These are phyloP conservation scores for Enoplosus armatus DNA, from an alignment of 2,797 vertebrate genomes.

Conservation along the genomic window DNA sequence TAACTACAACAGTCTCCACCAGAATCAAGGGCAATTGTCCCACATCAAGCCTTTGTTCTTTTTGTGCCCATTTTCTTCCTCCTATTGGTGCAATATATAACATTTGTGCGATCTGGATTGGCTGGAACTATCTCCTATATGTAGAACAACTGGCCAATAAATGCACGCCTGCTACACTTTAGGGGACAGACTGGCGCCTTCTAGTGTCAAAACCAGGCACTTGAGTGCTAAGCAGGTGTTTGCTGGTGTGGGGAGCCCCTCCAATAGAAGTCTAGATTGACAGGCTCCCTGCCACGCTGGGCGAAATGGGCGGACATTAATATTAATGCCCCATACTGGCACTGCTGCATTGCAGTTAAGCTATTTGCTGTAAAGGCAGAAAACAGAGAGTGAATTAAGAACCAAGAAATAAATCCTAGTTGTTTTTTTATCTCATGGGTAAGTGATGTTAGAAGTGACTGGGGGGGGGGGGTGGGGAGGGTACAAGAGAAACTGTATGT, in stretches of 20 bases:
- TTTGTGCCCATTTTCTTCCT: slow-evolving; percentile 38
- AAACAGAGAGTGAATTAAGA: slow-evolving; percentile 66
- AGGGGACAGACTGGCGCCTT: slow-evolving; percentile 53
- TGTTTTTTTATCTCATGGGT: slow-evolving; percentile 47
- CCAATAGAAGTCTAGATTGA: slow-evolving; percentile 74
- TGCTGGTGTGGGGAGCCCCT: slow-evolving; percentile 54
- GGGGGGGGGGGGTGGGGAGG: slow-evolving; percentile 14
- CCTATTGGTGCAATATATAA: slow-evolving; percentile 54
- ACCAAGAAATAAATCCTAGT: slow-evolving; percentile 60
- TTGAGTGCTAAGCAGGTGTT: slow-evolving; percentile 57
- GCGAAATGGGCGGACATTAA: slow-evolving; percentile 82
- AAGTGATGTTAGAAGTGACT: slow-evolving; percentile 56
- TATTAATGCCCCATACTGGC: slow-evolving; percentile 83
- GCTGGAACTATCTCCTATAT: slow-evolving; percentile 55
- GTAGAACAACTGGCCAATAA: slow-evolving; percentile 54
- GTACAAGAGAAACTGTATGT: slow-evolving; percentile 26
- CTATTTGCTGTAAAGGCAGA: slow-evolving; percentile 78
- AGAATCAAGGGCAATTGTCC: slow-evolving; percentile 55
- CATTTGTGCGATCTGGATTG: slow-evolving; percentile 53
- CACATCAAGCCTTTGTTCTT: slow-evolving; percentile 62
- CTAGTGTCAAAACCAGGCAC: slow-evolving; percentile 45
- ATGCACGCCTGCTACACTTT: slow-evolving; percentile 17
- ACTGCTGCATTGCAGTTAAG: slow-evolving; percentile 86
- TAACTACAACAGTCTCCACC: slow-evolving; percentile 25
- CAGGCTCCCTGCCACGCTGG: slow-evolving; percentile 78